Base-by-base conservation (phyloP, 2,797 vertebrate genomes). In the Clarias platycephalus region DNA sequence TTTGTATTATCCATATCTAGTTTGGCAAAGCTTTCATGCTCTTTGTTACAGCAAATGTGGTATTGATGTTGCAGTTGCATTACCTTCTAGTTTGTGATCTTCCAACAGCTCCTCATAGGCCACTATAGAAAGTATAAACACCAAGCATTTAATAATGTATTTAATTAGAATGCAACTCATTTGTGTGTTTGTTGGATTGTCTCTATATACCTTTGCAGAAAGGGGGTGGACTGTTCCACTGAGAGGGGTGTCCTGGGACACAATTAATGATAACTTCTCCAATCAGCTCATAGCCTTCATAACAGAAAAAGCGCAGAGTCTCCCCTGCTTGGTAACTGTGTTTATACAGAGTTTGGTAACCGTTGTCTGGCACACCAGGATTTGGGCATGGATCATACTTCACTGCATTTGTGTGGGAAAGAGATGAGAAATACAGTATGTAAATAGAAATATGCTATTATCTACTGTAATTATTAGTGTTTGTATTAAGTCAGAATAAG, bases 281-380 rank as follows among this genome's bases (percentile, higher is more conserved):
- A 2, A 97, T 96, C 10, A 98, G 96, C 89, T 98, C 96, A 9
- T 97, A 98, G 67, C 97, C 97, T 87, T 98, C 97, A 0, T 97
- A 97, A 89, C 97, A 98, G 94, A 97, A 98, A 92, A 98, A 98
- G 20, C 96, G 95, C 88, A 98, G 93, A 4, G 96, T 96, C 91
- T 98, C 97, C 58, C 97, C 97, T 0, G 97, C 96, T 91, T 97
- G 97, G 93, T 98, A 98, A 90, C 94, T 96, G 89, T 97, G 97
- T 89, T 98, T 98, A 91, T 98, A 98, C 67, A 98, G 85, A 0
- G 97, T 97, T 92, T 98, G 97, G 91, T 98, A 98, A 62, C 97
- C 97, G 0, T 98, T 97, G 90, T 97, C 97, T 0, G 97, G 97
- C 18, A 98, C 96, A 0, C 97, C 97, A 0, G 97, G 97, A 91